Evolutionary conservation across 2,888 invertebrate genomes (phyloP), one percentile per base, ranked within the genome.

Genomic region (Buathra laborator): DNA sequence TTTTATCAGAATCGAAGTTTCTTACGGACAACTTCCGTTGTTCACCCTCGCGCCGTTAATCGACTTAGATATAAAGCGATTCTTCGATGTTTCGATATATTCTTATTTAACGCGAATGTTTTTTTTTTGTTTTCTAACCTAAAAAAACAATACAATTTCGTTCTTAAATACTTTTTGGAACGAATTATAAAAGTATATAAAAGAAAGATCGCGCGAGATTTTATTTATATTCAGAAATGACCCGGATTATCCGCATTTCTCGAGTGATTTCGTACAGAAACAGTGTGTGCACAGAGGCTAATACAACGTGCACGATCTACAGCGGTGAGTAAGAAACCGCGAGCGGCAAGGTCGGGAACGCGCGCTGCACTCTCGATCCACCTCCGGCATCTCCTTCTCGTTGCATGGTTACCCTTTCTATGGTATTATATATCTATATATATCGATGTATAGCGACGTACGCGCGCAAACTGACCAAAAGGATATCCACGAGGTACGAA

Each of bases 281-380:
- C 9, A 32, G 70, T 37, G 16, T 51, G 16, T 37, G 32, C 32
- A 16, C 9, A 51, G 51, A 32, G 16, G 56, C 56, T 10, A 48
- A 12, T 46, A 70, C 51, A 16, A n/a, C 32, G 9, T 32, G 14
- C 29, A 51, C 29, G 70, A 16, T 51, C 37, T 37, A 37, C 51
- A 32, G 32, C n/a, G 51, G 19, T 53, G 51, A 70, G 70, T 70
- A 70, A 53, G 51, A 70, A 70, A 70, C 70, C 37, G 53, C 70
- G 70, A 70, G 51, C 53, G 70, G 70, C 70, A 71, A 71, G 70
- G 70, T 71, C 70, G 70, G 70, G 70, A 71, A 53, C 70, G 70
- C 67, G 44, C 19, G 53, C 70, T 71, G 53, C 70, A 71, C 70
- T 71, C 70, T 71, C 70, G 70, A 53, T 71, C 53, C 71, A 56